Base-by-base conservation (phyloP, 2,113 vertebrate genomes). In the Puntigrus tetrazona region DNA sequence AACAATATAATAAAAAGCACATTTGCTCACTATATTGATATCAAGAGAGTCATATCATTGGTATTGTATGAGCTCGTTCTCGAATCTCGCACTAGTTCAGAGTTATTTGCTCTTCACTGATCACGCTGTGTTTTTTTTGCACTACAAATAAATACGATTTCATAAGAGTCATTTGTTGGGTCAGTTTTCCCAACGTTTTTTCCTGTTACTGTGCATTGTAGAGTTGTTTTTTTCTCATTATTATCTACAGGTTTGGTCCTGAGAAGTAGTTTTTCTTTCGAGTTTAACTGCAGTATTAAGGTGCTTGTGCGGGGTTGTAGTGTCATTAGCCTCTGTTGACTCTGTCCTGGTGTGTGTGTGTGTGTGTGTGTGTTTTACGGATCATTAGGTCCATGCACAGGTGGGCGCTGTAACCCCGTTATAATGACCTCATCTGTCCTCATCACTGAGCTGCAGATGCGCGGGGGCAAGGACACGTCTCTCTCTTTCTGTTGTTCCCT, bases 361-460 rank as follows among this genome's bases (percentile, higher is more conserved):
- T 82, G 77, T 78, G 27, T 79, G 78, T 67, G 63, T 70, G 82
- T 61, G 38, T 76, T 43, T 31, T 76, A 59, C 1, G 45, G 34
- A 65, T 79, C 50, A 67, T 78, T 85, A 61, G 36, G 38, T 59
- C 70, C 52, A 13, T 75, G 70, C 25, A 91, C 91, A 91, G 92
- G 90, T 93, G 91, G 34, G 74, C 79, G 70, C 63, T 72, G 25
- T 63, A 43, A 81, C 38, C 36, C 86, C 80, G 55, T 55, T 82
- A 22, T 59, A 85, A 13, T 91, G 87, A 90, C 91, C 91, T 89
- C 89, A 88, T 91, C 89, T 43, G 91, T 91, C 89, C 91, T 87
- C 88, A 88, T 91, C 91, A 88, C 84, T 45, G 45, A 69, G 3
- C 41, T 65, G 79, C 8, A 69, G 79, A 69, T 57, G 29, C 31